Conservation (phyloP, 2,797 vertebrate genomes). For the Callimico goeldii region DNA sequence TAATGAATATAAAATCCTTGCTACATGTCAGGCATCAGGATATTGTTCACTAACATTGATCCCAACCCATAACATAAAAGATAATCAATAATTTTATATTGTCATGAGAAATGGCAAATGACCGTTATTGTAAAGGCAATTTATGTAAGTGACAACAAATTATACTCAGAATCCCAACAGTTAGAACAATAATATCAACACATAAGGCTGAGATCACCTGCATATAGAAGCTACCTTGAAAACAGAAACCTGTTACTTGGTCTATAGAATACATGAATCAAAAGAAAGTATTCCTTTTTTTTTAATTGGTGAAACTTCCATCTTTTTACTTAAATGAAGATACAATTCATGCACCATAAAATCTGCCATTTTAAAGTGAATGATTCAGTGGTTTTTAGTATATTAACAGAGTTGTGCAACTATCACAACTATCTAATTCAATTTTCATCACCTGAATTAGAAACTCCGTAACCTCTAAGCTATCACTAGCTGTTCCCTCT, state of each 20-base stretch:
- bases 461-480: background rate
- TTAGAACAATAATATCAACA: constrained; percentile 22
- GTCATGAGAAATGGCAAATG: constrained; percentile 29
- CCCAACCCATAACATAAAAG: background rate
- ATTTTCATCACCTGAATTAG: background rate
- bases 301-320: background rate
- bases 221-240: background rate
- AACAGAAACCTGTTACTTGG: background rate
- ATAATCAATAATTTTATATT: constrained; percentile 1
- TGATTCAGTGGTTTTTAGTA: background rate
- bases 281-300: constrained; percentile 1
- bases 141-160: background rate
- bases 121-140: constrained; percentile 26
- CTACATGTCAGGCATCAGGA: background rate
- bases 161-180: background rate
- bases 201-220: background rate
- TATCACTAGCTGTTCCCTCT: background rate
- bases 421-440: background rate
- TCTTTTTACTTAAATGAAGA: background rate
- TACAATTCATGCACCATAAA: constrained; percentile 1
- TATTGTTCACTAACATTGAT: background rate
- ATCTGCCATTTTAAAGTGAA: background rate
- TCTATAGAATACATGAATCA: background rate
- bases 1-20: constrained; percentile 13
- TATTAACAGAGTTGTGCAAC: background rate